Percentiles rank a stretch among this genome's conserved stretches.
Conservation (phyloP, 1,140 invertebrate species). For the Tetranychus cinnabarinus region DNA sequence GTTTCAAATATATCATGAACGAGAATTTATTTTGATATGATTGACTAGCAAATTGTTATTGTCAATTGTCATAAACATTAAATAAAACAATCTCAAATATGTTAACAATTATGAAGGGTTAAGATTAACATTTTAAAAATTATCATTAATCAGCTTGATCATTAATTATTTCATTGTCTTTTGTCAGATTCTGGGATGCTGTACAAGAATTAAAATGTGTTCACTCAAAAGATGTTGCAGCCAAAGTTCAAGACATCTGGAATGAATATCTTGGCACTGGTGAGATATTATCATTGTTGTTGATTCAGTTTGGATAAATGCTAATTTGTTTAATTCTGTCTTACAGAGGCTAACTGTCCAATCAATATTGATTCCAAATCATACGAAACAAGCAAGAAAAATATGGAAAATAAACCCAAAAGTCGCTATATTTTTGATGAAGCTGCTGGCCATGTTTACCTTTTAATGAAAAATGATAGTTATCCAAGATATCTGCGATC, state of each 20-base stretch:
- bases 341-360: conserved; percentile 63
- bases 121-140: too few species aligned
- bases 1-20: too few species aligned
- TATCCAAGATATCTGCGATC: conserved; percentile 92
- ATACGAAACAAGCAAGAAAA: conserved; percentile 47
- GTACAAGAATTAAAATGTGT: conserved; percentile 64
- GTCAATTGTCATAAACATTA: too few species aligned
- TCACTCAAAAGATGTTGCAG: conserved; percentile 47
- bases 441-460: conserved; percentile 92
- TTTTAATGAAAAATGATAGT: conserved; percentile 96
- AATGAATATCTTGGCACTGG: conserved; percentile 19
- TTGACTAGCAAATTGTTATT: neutral
- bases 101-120: too few species aligned
- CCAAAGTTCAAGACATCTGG: conserved; percentile 76
- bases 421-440: conserved; percentile 92
- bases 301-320: neutral
- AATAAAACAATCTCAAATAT: too few species aligned
- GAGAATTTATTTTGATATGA: neutral
- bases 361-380: conserved; percentile 88
- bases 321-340: neutral
- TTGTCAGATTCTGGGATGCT: conserved; percentile 73
- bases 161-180: neutral
- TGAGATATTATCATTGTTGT: neutral
- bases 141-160: neutral
- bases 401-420: conserved; percentile 39